Base-by-base conservation (phyloP, 2,888 invertebrate species). In the Xanthia icteritia region DNA sequence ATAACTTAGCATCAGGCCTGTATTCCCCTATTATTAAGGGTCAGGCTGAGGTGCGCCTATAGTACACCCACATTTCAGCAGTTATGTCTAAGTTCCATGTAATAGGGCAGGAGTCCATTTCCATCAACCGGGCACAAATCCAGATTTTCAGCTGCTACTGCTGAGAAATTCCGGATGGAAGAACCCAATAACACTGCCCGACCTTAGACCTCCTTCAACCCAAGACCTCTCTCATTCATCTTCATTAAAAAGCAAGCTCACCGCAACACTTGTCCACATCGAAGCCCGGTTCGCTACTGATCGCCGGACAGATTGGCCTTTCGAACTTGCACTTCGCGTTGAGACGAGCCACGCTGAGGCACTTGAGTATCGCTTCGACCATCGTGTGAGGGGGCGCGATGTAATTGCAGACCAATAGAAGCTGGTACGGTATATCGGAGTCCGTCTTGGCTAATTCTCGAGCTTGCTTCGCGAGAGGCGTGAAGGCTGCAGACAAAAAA, bases 251-350 rank as follows among this genome's bases (percentile, higher is more conserved):
- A 51, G 36, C 36, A 36, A 68, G n/a, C 68, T 68, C 6, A 79
- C 81, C 72, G 15, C 79, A 84, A 27, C 84, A 84, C 23, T 71
- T 70, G 2, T 36, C 1, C 0, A 65, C 13, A 42, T 92, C 89
- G 77, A 93, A 92, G 0, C 82, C 90, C 0, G 1, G 0, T 0
- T 84, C 88, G 0, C n/a, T 15, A 0, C 0, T 0, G 0, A 92
- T 31, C 0, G 11, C 0, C 0, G 94, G 94, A 27, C 95, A 95
- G 5, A 27, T 61, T 1, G 79, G 66, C 11, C 68, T 51, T 69
- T 92, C 90, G 13, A 91, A 81, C 0, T 8, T 0, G 79, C 95
- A 95, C 77, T 79, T 71, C 0, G 93, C 92, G 89, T 95, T 94
- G 31, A 85, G 1, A 0, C 90, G 61, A 0, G 93, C 94, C 17